These are phyloP conservation scores for Ophthalmolycus amberensis DNA, from an alignment of 2,113 vertebrate genomes.

Conservation along the genomic window DNA sequence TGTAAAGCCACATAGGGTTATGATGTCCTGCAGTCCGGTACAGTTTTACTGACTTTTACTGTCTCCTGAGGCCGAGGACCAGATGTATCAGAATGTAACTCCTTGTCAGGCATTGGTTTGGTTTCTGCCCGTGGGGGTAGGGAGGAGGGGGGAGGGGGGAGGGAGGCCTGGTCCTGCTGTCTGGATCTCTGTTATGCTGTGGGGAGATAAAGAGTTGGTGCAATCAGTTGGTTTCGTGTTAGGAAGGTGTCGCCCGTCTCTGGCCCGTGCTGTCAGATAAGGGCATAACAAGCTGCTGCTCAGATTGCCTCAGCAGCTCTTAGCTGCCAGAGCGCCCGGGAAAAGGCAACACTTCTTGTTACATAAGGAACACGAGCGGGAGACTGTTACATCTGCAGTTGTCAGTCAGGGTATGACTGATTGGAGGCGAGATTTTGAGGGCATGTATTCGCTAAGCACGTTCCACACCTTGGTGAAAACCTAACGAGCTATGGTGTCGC, in stretches of 20 bases:
- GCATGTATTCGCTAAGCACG: conserved; percentile 16
- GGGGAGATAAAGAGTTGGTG: conserved; percentile 65
- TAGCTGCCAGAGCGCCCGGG: conserved; percentile 20
- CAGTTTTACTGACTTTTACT: not conserved
- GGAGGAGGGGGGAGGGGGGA: not conserved
- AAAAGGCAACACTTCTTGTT: conserved; percentile 35
- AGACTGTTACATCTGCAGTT: conserved; percentile 46
- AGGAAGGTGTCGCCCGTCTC: conserved; percentile 47
- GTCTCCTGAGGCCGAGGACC: conserved; percentile 22
- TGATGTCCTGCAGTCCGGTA: not conserved
- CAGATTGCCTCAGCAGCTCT: conserved; percentile 45
- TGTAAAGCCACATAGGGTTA: not conserved
- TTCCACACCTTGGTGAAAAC: conserved; percentile 33
- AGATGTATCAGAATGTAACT: conserved; percentile 34
- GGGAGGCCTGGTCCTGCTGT: not conserved
- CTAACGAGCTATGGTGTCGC: conserved; percentile 1
- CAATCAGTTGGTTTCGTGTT: conserved; percentile 60
- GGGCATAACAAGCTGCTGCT: conserved; percentile 40
- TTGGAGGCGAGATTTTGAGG: conserved; percentile 42
- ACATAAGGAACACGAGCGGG: conserved; percentile 36
- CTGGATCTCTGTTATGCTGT: conserved; percentile 28
- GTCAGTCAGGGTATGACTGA: conserved; percentile 47
- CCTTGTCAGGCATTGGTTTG: conserved; percentile 12
- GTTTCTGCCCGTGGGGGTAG: conserved; percentile 15
- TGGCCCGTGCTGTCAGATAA: conserved; percentile 62